These are phyloP conservation scores for Maconellicoccus hirsutus DNA, from an alignment of 1,140 invertebrate genomes.

Conservation along the genomic window DNA sequence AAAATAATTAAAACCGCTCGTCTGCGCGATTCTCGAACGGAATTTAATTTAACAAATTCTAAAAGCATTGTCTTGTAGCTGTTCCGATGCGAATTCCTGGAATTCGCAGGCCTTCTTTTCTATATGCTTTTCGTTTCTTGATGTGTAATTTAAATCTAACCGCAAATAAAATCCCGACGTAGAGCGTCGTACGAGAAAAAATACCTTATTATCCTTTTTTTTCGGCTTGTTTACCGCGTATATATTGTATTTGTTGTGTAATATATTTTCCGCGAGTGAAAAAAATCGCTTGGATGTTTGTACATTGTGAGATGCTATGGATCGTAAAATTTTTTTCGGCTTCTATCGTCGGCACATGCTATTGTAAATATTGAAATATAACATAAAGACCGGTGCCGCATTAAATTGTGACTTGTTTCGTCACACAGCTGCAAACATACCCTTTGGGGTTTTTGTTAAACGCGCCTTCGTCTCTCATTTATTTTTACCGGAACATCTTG, in stretches of 20 bases:
- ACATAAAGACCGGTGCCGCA: neutral
- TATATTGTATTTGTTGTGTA: no score
- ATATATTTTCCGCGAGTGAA: no score
- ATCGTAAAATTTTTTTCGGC: no score
- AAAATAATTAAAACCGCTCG: neutral
- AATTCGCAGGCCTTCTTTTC: neutral
- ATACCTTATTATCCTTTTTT: neutral
- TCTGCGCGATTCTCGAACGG: neutral
- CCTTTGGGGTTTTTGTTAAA: no score
- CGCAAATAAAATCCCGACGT: neutral
- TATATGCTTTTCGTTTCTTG: neutral
- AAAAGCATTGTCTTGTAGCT: slow-evolving; percentile 8
- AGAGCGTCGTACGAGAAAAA: neutral
- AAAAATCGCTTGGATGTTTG: no score
- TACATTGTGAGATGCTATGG: no score
- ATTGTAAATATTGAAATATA: neutral
- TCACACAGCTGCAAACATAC: no score
- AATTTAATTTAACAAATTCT: slow-evolving; percentile 10
- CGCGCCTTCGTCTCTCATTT: no score
- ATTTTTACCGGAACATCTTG: no score
- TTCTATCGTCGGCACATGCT: no score
- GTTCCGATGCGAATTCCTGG: neutral
- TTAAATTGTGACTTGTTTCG: neutral
- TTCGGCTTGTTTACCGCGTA: no score
- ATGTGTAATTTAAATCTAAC: slow-evolving; percentile 1